Evolutionary conservation across 2,797 vertebrate species (phyloP), one percentile per base, ranked within the genome.

Genomic region (Rhynchonycteris naso): DNA sequence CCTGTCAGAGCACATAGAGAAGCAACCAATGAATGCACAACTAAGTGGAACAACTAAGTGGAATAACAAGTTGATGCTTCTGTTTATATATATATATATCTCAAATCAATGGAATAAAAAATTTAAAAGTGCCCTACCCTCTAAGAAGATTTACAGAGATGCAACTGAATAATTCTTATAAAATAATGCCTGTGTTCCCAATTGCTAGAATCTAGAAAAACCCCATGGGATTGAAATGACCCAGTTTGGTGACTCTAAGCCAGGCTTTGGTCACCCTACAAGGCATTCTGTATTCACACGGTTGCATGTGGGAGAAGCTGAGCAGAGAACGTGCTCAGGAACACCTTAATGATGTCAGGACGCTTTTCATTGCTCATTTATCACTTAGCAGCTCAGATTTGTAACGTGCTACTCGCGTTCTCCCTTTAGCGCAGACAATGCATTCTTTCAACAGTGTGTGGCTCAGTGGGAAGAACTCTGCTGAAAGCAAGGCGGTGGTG

Each of bases 291-390:
- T 71, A 71, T 96, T 65, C 43, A 26, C 0, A 0, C 0, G 0
- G 71, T 56, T 88, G 88, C 66, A 21, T 14, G 33, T 0, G 7
- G 93, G 91, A 15, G 38, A 78, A 63, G 58, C 88, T 30, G 74
- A 93, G 75, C 66, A 83, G 75, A 83, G 66, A 69, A 54, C 59
- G 10, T 56, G 84, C 93, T 95, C 76, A 8, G 35, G 76, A 96
- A 92, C 96, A 95, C 96, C 95, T 95, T 93, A 74, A 85, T 87
- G 86, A 96, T 95, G 94, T 95, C 97, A 97, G 84, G 96, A 91
- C 1, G 35, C 88, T 93, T 95, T 97, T 82, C 95, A 75, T 93
- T 96, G 93, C 95, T 96, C 96, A 91, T 97, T 96, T 96, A 95
- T 97, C 96, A 96, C 76, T 94, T 95, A 91, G 50, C 91, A 87